These are phyloP conservation scores for Phoebastria nigripes DNA, from an alignment of 2,797 vertebrate genomes.

Conservation along the genomic window DNA sequence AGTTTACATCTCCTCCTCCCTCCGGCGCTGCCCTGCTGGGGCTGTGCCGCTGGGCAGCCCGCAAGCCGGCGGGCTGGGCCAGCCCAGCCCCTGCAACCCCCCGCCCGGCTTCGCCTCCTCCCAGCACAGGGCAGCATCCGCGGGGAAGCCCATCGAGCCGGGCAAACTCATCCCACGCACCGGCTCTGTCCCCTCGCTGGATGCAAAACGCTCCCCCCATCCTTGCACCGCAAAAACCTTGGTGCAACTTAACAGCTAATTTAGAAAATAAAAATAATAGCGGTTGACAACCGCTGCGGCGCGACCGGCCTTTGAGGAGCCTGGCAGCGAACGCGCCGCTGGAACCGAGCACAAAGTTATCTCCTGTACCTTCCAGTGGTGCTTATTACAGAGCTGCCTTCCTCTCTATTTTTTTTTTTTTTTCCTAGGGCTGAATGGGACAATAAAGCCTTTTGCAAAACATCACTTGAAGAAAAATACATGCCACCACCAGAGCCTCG, in stretches of 20 bases:
- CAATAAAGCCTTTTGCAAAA: slow-evolving; percentile 70
- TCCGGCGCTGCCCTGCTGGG: rapidly evolving
- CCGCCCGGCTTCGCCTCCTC: background rate
- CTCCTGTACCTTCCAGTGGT: background rate
- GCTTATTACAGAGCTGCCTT: background rate
- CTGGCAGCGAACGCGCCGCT: background rate
- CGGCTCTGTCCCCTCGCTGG: background rate
- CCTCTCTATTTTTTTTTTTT: background rate
- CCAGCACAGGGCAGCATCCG: background rate
- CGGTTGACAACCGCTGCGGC: background rate
- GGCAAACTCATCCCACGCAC: background rate
- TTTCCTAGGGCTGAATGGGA: background rate
- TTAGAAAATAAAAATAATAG: background rate
- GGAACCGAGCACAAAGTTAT: background rate
- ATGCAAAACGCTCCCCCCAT: background rate
- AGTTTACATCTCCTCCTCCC: background rate
- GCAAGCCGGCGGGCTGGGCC: rapidly evolving
- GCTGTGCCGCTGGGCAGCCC: background rate
- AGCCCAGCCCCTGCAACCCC: background rate
- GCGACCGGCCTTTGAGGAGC: background rate
- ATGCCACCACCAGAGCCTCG: slow-evolving; percentile 48
- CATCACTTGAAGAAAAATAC: slow-evolving; percentile 64
- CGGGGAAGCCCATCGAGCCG: rapidly evolving
- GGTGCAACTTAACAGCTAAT: background rate
- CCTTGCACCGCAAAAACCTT: background rate